Base-by-base conservation (phyloP, 2,888 invertebrate species). In the Campoplex nolae region DNA sequence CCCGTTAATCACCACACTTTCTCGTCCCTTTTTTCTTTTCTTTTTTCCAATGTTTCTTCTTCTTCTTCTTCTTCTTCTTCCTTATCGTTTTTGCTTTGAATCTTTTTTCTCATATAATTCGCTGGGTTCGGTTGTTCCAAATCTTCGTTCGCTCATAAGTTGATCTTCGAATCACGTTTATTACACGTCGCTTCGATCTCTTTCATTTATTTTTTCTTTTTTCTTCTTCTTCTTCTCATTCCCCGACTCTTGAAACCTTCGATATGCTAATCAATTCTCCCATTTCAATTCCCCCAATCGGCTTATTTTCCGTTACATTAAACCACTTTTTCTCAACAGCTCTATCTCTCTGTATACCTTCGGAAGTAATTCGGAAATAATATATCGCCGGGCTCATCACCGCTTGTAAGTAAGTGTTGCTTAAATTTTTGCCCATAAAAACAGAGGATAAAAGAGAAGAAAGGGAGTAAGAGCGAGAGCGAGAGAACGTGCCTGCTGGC, bases 1-100 rank as follows among this genome's bases (percentile, higher is more conserved):
- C 67, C 74, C 82, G 81, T 85, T 85, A 78, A 85, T 82, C 85
- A 81, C 82, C 54, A 16, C 56, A 23, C 67, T 73, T 56, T 32
- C 62, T 62, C 62, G 3, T 58, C 4, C 13, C 28, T 58, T 77
- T 78, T 76, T 75, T 28, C 48, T 18, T 32, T 38, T 51, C 84
- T 32, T 68, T 68, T 56, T 32, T n/a, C 38, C 38, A 38, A 23
- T 0, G 0, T 38, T 38, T 38, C 1, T 38, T 6, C 4, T 38
- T 3, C 38, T 6, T 38, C 38, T 6, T 38, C 4, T 6, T 6
- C 68, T 62, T 13, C 62, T 13, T 28, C 16, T 32, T 62, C 16
- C 13, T 62, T 62, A 11, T 13, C 32, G 32, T 32, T 32, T 62
- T 62, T 62, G 3, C 13, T 4, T 62, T 6, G 3, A 62, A 32